Conservation (phyloP, 2,113 vertebrate genomes). For the Acrocephalus kingi region DNA sequence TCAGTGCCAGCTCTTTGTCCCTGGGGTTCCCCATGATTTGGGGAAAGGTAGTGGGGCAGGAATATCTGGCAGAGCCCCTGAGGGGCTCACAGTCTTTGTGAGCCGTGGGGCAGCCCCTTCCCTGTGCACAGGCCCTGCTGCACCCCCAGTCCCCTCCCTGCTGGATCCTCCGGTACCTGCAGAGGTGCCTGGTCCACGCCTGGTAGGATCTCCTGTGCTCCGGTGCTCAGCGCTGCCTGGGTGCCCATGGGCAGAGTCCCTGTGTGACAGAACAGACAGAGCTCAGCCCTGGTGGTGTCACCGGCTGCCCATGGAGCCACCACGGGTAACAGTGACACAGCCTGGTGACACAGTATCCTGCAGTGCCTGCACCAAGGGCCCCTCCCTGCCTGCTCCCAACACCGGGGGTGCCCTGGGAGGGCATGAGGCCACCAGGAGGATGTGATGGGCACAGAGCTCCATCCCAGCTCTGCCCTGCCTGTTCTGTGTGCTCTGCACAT, state of each 20-base stretch:
- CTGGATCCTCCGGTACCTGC: background rate
- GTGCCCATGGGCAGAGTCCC: background rate
- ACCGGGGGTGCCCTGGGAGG: accelerated
- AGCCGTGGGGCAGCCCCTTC: background rate
- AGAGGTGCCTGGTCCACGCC: background rate
- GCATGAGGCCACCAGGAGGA: background rate
- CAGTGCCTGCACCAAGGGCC: background rate
- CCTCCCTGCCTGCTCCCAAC: background rate
- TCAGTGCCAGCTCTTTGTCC: background rate
- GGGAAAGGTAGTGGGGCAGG: no score
- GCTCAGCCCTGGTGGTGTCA: background rate
- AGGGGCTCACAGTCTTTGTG: background rate
- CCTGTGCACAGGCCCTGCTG: background rate
- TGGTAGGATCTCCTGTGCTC: background rate
- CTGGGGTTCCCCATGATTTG: accelerated
- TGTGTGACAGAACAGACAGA: background rate
- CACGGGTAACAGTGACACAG: accelerated
- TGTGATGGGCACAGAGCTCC: background rate
- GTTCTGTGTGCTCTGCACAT: background rate
- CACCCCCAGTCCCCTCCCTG: no score
- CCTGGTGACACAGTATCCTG: background rate
- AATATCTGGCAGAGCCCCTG: background rate
- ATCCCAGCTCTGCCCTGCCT: accelerated
- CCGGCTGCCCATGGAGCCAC: background rate
- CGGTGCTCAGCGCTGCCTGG: background rate